Percentiles rank a stretch among this genome's conserved stretches.
Conservation (phyloP, 2,797 vertebrate species). For the Alauda arvensis region DNA sequence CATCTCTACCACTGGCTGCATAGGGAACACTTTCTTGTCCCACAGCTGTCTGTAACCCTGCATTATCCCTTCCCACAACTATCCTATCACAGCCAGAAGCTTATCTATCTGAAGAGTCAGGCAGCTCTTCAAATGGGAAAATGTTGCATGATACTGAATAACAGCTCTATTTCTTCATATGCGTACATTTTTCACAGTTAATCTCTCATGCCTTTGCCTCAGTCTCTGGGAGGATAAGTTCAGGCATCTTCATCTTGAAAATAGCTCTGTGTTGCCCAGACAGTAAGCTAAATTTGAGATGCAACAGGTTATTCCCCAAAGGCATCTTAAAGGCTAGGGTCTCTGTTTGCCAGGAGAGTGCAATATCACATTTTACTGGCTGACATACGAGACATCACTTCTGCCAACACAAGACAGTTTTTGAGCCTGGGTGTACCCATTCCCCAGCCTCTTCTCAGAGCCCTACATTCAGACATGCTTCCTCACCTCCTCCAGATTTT, state of each 20-base stretch:
- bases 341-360: neutral
- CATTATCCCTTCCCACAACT: constrained; percentile 18
- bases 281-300: neutral
- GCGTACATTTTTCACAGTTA: neutral
- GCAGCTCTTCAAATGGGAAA: constrained; percentile 13
- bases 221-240: neutral
- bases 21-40: neutral
- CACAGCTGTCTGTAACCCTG: neutral
- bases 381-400: neutral
- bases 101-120: constrained; percentile 21
- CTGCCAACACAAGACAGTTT: neutral
- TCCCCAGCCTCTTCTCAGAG: neutral
- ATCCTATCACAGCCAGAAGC: neutral
- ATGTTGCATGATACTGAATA: neutral
- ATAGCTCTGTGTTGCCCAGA: neutral
- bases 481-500: neutral
- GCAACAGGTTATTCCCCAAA: neutral
- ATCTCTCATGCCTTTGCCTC: neutral
- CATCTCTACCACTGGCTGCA: neutral
- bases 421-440: neutral
- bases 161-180: neutral
- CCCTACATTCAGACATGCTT: neutral
- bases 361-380: neutral
- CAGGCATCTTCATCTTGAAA: neutral
- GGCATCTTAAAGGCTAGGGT: neutral